Evolutionary conservation across 2,113 vertebrate genomes (phyloP), one percentile per base, ranked within the genome.

Genomic region (Xyrauchen texanus): DNA sequence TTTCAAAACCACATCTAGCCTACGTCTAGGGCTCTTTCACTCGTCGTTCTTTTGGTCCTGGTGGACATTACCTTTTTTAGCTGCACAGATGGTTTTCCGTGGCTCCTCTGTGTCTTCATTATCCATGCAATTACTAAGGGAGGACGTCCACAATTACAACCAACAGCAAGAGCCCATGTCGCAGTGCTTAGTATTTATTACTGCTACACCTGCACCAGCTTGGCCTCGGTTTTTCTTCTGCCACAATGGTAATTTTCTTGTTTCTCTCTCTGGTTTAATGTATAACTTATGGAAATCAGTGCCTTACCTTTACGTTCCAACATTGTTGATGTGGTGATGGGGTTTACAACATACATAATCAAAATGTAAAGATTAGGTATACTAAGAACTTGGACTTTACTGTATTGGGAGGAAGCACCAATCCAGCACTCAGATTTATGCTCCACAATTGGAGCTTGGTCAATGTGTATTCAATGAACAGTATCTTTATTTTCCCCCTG

Each of bases 31-130:
- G 7, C 13, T 51, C 71, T 42, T 1, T 46, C 65, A 46, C 12
- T 76, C 66, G 52, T 78, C 46, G 16, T 61, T 81, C 58, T 82
- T 34, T 70, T 0, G 63, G 75, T 80, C 79, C 84, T 85, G 72
- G 71, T 78, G 84, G 86, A 86, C 86, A 82, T 86, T 79, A 81
- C 83, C 77, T 84, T 68, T 66, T 13, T 49, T 82, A 88, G 87
- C 88, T 89, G 86, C 90, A 85, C 91, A 90, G 91, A 91, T 93
- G 90, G 89, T 89, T 88, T 78, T 83, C 84, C 10, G 87, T 80
- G 87, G 84, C 87, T 93, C 92, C 91, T 91, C 87, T 61, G 91
- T 90, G 91, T 91, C 90, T 91, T 92, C 92, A 93, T 92, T 92
- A 93, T 89, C 88, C 82, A 8, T 58, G 88, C 90, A 91, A 89